Base-by-base conservation (phyloP, 2,888 invertebrate genomes). In the Cepaea hortensis region DNA sequence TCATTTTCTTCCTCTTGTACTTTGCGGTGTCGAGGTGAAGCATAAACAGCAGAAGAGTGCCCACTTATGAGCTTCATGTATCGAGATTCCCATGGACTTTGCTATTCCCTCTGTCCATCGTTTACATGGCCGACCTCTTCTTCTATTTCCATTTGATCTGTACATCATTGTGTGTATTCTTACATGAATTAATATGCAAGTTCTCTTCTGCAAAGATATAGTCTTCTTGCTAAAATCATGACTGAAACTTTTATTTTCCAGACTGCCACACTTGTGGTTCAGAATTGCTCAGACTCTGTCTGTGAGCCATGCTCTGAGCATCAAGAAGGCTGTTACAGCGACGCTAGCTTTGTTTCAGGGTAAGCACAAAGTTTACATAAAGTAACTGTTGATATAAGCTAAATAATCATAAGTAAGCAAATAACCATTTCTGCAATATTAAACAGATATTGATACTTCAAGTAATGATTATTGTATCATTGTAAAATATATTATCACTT, bases 191-290 rank as follows among this genome's bases (percentile, higher is more conserved):
- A 6, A 55, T 55, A 55, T 55, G 2, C 55, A 55, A 55, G 55
- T 55, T 55, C 35, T 35, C 35, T 35, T 35, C 35, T 55, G 55
- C 55, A 6, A 55, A 55, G 55, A 9, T 55, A 11, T 55, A 11
- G 55, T 55, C 55, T 55, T 55, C 55, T 55, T 9, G 6, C 7
- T 9, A 55, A 55, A 9, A 11, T 55, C 55, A 55, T 55, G 6
- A 11, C 11, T 6, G 6, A 55, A 81, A 46, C 50, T 79, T 0
- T 18, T 61, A 20, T 76, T 46, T 79, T 50, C 18, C 88, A 88
- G 88, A 82, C 82, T 50, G 88, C 88, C 77, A 85, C 46, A 35
- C 76, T 88, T n/a, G 84, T 87, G 73, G 85, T 88, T 7, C 88
- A 88, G 87, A 72, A 62, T 62, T 88, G 88, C 68, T n/a, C 46